Evolutionary conservation across 2,888 invertebrate species (phyloP).

Genomic region (Lithosia quadra): DNA sequence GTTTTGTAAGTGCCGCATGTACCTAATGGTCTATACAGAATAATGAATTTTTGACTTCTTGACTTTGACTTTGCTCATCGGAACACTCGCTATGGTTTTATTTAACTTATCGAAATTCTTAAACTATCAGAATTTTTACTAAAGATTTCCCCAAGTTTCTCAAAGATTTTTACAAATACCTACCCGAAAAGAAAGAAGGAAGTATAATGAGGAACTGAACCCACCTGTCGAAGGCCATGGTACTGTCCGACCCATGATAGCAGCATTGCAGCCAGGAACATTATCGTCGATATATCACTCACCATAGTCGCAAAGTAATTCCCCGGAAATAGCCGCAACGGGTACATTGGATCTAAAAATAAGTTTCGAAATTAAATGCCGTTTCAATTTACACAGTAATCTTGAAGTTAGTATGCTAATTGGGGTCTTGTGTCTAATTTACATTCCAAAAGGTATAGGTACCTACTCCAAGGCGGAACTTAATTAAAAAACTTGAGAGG

Average conservation of each 20-base stretch:
- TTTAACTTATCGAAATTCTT: no score
- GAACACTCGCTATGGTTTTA: no score
- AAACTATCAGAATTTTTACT: no score
- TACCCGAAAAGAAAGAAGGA: neutral
- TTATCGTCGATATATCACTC: conserved; percentile 96
- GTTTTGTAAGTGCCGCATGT: no score
- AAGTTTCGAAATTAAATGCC: neutral
- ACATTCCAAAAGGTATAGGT: neutral
- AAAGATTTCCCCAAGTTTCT: no score
- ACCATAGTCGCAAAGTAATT: conserved; percentile 97
- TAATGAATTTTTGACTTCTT: no score
- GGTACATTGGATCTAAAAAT: conserved; percentile 95
- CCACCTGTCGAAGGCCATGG: conserved; percentile 96
- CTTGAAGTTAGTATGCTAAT: no score
- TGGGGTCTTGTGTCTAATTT: neutral
- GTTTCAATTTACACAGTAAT: neutral
- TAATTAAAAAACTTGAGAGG: no score
- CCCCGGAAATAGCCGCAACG: conserved; percentile 94
- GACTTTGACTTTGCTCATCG: no score
- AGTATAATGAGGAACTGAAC: neutral
- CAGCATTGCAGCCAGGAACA: conserved; percentile 94
- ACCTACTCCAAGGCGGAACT: no score
- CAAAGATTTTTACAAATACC: no score
- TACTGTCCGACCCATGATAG: conserved; percentile 98
- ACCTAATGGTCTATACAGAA: no score